Percentiles rank a stretch among this genome's conserved stretches.
Evolutionary conservation across 2,888 invertebrate genomes (phyloP).

Genomic region (Phalera bucephala): DNA sequence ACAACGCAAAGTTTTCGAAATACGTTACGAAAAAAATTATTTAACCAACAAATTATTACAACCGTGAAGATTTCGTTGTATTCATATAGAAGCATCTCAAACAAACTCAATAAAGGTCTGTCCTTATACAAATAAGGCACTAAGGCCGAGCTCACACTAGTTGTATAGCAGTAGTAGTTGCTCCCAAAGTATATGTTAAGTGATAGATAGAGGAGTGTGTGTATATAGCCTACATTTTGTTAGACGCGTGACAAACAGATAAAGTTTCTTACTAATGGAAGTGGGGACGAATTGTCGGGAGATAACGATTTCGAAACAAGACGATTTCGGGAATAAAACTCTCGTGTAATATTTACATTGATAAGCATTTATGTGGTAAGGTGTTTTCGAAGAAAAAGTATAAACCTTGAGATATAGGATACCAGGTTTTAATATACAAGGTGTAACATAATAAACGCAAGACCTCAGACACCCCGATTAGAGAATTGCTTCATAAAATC

Average conservation of each 20-base stretch:
- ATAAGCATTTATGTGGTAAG: slow-evolving; percentile 38
- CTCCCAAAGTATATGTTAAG: slow-evolving; percentile 36
- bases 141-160: slow-evolving; percentile 38
- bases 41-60: slow-evolving; percentile 28
- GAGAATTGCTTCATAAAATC: no score
- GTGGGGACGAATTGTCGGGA: slow-evolving; percentile 35
- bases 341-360: slow-evolving; percentile 43
- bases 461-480: no score
- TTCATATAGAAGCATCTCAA: slow-evolving; percentile 41
- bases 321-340: slow-evolving; percentile 44
- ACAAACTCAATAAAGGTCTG: slow-evolving; percentile 35
- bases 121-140: slow-evolving; percentile 33
- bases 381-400: slow-evolving; percentile 3
- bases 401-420: no score
- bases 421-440: no score
- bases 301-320: slow-evolving; percentile 55
- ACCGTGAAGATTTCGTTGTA: slow-evolving; percentile 37
- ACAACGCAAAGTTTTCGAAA: neutral
- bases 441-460: no score
- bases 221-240: slow-evolving; percentile 36
- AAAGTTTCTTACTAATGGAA: slow-evolving; percentile 61
- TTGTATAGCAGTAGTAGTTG: slow-evolving; percentile 20
- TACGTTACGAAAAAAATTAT: slow-evolving; percentile 15
- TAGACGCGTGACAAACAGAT: slow-evolving; percentile 61
- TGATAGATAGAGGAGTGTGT: slow-evolving; percentile 41